These are phyloP conservation scores for Phrynocephalus guinanensis DNA, from an alignment of 2,797 vertebrate species.

Conservation along the genomic window DNA sequence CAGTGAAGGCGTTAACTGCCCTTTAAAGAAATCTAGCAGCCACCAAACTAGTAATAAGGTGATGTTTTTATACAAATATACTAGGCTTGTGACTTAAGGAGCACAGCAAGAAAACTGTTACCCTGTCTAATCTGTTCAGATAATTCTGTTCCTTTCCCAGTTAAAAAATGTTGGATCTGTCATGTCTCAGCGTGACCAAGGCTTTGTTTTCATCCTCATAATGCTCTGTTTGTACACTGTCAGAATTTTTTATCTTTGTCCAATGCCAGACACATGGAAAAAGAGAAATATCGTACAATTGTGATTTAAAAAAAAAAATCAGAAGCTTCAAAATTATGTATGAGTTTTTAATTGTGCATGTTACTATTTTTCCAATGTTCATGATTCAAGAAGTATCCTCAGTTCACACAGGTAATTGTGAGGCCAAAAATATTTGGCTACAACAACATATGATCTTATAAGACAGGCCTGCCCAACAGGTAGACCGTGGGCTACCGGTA, in stretches of 20 bases:
- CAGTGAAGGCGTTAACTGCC: neutral
- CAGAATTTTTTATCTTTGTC: conserved; percentile 28
- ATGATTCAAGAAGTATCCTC: neutral
- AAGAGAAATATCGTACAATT: conserved; percentile 10
- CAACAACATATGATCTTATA: neutral
- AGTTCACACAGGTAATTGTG: too few species aligned
- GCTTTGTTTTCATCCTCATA: conserved; percentile 46
- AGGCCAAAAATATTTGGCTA: neutral
- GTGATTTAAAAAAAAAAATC: conserved; percentile 48
- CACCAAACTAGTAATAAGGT: neutral
- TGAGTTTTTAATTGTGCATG: neutral
- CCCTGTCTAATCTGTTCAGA: conserved; percentile 30
- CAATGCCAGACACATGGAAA: neutral
- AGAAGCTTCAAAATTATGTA: neutral
- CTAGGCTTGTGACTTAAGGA: conserved; percentile 36
- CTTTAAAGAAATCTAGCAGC: conserved; percentile 1
- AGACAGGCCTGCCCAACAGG: too few species aligned
- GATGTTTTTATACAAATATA: conserved; percentile 23
- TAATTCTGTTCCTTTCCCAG: conserved; percentile 33
- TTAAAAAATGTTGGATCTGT: conserved; percentile 45
- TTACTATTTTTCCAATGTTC: neutral
- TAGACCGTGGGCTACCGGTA: too few species aligned
- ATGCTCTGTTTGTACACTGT: conserved; percentile 48
- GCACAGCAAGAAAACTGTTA: conserved; percentile 2
- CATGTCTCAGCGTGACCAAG: conserved; percentile 33